Evolutionary conservation across 1,140 invertebrate genomes (phyloP).

Genomic region (Bombus sibiricus): DNA sequence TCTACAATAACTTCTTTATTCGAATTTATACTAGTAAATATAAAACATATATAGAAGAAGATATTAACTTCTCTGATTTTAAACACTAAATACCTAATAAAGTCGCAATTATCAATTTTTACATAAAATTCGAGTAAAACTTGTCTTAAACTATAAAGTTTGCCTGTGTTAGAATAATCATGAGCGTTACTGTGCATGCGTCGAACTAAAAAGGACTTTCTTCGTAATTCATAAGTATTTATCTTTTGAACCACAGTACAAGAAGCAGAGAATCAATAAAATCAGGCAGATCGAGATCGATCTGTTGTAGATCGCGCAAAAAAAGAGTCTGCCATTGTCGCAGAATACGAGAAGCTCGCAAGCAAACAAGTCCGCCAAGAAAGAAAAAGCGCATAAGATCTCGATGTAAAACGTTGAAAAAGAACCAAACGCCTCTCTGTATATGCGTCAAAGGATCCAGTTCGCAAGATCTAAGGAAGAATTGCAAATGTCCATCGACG

Average conservation of each 20-base stretch:
- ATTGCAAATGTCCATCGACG: constrained; percentile 8
- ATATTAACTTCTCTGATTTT: no score
- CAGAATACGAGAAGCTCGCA: neutral
- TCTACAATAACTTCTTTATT: no score
- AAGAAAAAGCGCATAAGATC: constrained; percentile 11
- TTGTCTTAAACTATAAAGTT: neutral
- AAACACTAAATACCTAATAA: no score
- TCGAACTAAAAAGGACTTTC: neutral
- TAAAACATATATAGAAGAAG: no score
- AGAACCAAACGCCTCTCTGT: constrained; percentile 27
- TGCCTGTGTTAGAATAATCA: neutral
- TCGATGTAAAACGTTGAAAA: constrained; percentile 5
- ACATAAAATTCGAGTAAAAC: no score
- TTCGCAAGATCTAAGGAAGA: neutral
- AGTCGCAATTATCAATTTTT: no score
- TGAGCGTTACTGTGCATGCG: neutral
- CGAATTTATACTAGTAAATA: no score
- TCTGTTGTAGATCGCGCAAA: neutral
- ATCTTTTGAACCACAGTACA: neutral
- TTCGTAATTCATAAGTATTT: neutral
- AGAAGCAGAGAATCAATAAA: neutral
- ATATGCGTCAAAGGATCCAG: constrained; percentile 34
- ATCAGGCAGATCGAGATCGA: neutral
- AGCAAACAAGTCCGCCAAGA: neutral
- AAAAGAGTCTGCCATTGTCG: constrained; percentile 23